Conservation (phyloP, 2,113 vertebrate species). For the Sigmodon hispidus region DNA sequence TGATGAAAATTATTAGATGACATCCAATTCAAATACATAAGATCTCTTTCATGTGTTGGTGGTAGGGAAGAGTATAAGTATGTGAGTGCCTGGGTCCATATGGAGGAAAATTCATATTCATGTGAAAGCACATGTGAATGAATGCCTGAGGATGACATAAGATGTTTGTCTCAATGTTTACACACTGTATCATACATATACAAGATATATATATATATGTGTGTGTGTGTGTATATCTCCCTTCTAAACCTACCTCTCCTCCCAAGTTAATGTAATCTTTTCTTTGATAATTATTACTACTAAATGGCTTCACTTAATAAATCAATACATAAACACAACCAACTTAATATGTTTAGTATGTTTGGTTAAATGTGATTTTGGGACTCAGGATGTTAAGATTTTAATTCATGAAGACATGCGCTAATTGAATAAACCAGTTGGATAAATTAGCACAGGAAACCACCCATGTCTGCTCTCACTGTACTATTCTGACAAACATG, state of each 20-base stretch:
- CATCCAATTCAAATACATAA: background rate
- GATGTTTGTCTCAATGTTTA: background rate
- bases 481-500: background rate
- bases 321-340: background rate
- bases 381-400: background rate
- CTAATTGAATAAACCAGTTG: background rate
- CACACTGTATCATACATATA: background rate
- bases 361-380: background rate
- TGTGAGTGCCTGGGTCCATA: background rate
- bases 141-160: background rate
- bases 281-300: background rate
- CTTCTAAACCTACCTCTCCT: background rate
- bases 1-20: background rate
- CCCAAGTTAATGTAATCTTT: background rate
- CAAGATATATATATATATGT: background rate
- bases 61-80: background rate
- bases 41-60: background rate
- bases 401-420: background rate
- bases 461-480: background rate
- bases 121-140: background rate
- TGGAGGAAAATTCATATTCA: background rate
- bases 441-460: background rate
- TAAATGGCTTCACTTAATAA: background rate
- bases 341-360: background rate
- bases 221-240: background rate